Conservation (phyloP, 92 coral and sea anemone species). For the Epizoanthus ramosus region DNA sequence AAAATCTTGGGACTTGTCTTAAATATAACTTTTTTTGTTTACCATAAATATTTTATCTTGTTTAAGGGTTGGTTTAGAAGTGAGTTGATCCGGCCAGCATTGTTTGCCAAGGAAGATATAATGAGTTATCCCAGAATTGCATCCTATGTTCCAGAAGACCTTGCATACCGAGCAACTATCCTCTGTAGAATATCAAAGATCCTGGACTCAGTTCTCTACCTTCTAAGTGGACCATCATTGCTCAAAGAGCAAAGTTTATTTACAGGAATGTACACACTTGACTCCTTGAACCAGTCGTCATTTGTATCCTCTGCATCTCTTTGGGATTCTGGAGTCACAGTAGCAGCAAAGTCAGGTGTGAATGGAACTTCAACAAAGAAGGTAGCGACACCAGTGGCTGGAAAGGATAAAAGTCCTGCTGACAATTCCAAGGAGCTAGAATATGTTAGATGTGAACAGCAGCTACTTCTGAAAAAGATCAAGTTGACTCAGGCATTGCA, state of each 20-base stretch:
- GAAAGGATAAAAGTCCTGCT: constrained; percentile 15
- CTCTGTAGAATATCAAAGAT: constrained; percentile 88
- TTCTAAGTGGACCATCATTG: constrained; percentile 84
- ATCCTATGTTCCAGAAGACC: constrained; percentile 67
- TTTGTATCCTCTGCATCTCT: constrained; percentile 67
- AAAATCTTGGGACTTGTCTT: no score
- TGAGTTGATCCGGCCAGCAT: constrained; percentile 71
- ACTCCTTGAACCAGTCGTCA: constrained; percentile 79
- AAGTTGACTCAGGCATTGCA: constrained; percentile 69
- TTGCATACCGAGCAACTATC: constrained; percentile 82
- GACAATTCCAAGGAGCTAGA: constrained; percentile 50
- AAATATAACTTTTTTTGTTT: no score
- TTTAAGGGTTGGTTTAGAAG: constrained; percentile 86
- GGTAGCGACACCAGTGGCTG: constrained; percentile 1
- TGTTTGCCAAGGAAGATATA: constrained; percentile 70
- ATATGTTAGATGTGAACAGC: constrained; percentile 59
- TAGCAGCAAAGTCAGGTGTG: not conserved
- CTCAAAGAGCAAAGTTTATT: constrained; percentile 59
- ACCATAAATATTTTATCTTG: not conserved
- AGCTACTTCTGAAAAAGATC: constrained; percentile 65
- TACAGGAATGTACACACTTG: constrained; percentile 61
- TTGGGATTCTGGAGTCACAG: constrained; percentile 34
- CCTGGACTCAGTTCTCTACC: constrained; percentile 81
- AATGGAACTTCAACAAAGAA: not conserved
- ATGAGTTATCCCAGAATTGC: constrained; percentile 70